Percentiles rank a stretch among this genome's conserved stretches.
Conservation (phyloP, 1,140 invertebrate species). For the Drosophila prosaltans region DNA sequence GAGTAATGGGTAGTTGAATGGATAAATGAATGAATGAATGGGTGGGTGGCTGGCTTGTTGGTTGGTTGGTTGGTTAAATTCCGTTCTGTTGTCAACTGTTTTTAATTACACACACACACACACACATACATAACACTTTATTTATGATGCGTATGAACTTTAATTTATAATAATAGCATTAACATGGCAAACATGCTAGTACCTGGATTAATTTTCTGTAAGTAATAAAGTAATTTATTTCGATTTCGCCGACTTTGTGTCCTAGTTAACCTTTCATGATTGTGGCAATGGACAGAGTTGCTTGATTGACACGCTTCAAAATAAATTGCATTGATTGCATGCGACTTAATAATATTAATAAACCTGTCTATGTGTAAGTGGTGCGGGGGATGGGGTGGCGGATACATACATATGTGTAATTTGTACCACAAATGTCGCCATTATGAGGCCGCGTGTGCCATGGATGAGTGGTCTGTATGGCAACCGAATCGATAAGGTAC, state of each 20-base stretch:
- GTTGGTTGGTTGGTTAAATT: slow-evolving; percentile 32
- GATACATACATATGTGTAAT: slow-evolving; percentile 60
- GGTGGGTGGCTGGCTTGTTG: not conserved
- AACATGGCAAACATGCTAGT: not conserved
- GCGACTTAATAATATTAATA: slow-evolving; percentile 65
- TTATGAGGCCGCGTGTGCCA: slow-evolving; percentile 30
- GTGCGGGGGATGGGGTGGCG: slow-evolving; percentile 18
- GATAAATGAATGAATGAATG: not conserved
- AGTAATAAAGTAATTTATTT: slow-evolving; percentile 52
- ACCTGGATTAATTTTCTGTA: slow-evolving; percentile 30
- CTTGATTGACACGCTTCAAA: slow-evolving; percentile 53
- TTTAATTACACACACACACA: slow-evolving; percentile 53
- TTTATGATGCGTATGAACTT: slow-evolving; percentile 63
- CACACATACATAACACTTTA: slow-evolving; percentile 37
- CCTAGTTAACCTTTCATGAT: slow-evolving; percentile 12
- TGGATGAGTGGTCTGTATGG: slow-evolving; percentile 24
- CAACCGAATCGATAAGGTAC: slow-evolving; percentile 64
- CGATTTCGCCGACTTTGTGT: slow-evolving; percentile 2
- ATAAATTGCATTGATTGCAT: slow-evolving; percentile 73
- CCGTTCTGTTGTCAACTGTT: slow-evolving; percentile 37
- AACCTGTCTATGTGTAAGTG: slow-evolving; percentile 53
- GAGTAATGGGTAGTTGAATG: not conserved
- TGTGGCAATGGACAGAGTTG: slow-evolving; percentile 1
- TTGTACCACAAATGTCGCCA: slow-evolving; percentile 58
- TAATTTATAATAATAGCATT: slow-evolving; percentile 39